Percentiles rank a stretch among this genome's conserved stretches.
Evolutionary conservation across 2,888 invertebrate genomes (phyloP).

Genomic region (Cataglyphis albicans): DNA sequence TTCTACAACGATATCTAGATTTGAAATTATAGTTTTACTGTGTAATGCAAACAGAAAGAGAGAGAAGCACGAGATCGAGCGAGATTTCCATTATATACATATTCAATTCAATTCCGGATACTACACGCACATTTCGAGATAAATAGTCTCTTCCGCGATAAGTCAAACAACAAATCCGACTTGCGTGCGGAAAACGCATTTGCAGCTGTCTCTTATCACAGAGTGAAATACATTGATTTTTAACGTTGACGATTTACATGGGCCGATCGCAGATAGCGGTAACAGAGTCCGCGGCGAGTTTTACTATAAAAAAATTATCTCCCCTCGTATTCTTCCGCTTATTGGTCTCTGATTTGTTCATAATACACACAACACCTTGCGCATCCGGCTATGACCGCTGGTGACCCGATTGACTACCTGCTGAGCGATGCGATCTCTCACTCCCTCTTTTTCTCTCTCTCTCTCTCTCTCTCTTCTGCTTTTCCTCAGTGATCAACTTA

Average conservation of each 20-base stretch:
- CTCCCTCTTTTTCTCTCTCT: not conserved
- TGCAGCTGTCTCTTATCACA: conserved; percentile 42
- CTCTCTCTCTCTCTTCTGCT: not conserved
- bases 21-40: not conserved
- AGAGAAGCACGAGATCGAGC: conserved; percentile 13
- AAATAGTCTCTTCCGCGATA: conserved; percentile 28
- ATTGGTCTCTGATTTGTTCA: conserved; percentile 5
- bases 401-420: not conserved
- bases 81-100: conserved; percentile 41
- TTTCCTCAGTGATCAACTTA: not conserved
- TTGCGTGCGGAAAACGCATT: not conserved
- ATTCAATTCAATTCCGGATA: conserved; percentile 37
- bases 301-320: not conserved
- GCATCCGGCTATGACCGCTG: not conserved
- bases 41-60: not conserved
- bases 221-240: conserved; percentile 24
- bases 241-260: conserved; percentile 27
- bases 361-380: conserved; percentile 45
- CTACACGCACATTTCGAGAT: not conserved
- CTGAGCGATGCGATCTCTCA: not conserved
- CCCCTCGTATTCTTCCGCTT: conserved; percentile 2
- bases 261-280: conserved; percentile 25
- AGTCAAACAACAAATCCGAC: conserved; percentile 5
- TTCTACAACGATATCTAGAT: not conserved
- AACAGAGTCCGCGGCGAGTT: not conserved